Percentiles rank a stretch among this genome's conserved stretches.
These are phyloP conservation scores for Scaptomyza tumidula DNA, from an alignment of 2,888 invertebrate species.

Conservation along the genomic window DNA sequence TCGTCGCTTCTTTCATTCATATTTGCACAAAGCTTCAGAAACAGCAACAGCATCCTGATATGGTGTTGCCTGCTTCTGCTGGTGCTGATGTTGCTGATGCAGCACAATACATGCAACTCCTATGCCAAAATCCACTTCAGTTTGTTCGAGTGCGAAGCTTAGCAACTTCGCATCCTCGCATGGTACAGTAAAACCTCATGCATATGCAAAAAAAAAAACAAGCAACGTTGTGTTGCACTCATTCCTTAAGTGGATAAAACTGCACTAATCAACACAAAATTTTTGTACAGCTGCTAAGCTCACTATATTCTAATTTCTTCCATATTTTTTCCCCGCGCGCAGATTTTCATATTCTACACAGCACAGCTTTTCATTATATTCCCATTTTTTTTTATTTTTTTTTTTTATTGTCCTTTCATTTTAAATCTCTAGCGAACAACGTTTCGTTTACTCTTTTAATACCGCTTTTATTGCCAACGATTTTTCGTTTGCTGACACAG, in stretches of 20 bases:
- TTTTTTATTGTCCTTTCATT: background rate
- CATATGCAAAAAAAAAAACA: slow-evolving; percentile 59
- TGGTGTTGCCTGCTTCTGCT: slow-evolving; percentile 30
- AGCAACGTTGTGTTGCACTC: slow-evolving; percentile 19
- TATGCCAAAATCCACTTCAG: slow-evolving; percentile 44
- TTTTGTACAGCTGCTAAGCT: slow-evolving; percentile 19
- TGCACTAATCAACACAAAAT: slow-evolving; percentile 63
- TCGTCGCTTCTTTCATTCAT: slow-evolving; percentile 41
- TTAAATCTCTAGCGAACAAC: background rate
- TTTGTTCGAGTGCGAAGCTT: slow-evolving; percentile 63
- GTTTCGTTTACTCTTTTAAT: slow-evolving; percentile 21
- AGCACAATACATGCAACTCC: slow-evolving; percentile 43
- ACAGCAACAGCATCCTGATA: slow-evolving; percentile 28
- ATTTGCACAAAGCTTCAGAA: slow-evolving; percentile 63
- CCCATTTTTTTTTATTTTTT: background rate
- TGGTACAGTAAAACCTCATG: slow-evolving; percentile 48
- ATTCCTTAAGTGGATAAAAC: slow-evolving; percentile 52
- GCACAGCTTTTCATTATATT: background rate
- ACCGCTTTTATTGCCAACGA: background rate
- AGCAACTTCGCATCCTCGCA: slow-evolving; percentile 27
- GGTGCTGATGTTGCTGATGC: slow-evolving; percentile 53
- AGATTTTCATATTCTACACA: background rate
- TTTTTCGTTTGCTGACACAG: slow-evolving; percentile 41
- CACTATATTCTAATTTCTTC: background rate
- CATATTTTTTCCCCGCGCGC: background rate